Base-by-base conservation (phyloP, 2,113 vertebrate species). In the Tachuris rubrigastra region DNA sequence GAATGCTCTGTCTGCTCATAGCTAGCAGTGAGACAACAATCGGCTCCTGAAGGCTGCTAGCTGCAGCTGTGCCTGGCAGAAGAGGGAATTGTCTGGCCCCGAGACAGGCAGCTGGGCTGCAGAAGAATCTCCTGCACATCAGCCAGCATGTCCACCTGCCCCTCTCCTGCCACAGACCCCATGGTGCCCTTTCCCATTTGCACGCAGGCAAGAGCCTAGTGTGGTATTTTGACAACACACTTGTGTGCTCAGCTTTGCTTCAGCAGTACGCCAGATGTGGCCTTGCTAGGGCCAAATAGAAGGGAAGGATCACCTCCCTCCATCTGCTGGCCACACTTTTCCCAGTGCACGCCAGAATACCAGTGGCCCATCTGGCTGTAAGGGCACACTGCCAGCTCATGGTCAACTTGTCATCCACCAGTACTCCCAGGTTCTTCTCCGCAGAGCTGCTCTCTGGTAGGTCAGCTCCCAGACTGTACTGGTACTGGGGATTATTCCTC, bases 181-280 rank as follows among this genome's bases (percentile, higher is more conserved):
- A 22, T 2, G 1, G 13, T 9, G 12, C 2, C 3, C 47, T 35
- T 72, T 76, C 31, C 24, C 0, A 1, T 20, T 81, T 1, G 0
- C 8, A 62, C 13, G 8, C 53, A 77, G 52, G 14, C 23, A 75
- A 39, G 21, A 84, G 2, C 14, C 21, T 35, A 21, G 18, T 42
- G 28, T 42, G 24, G n/a, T 10, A 8, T 23, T 67, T 44, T 23
- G 71, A 25, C 31, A 49, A 65, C 49, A 35, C 9, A 12, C 15
- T 5, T 30, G 6, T 0, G 0, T 4, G 17, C 30, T 83, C 77
- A 56, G 0, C 25, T 71, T 50, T 16, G 12, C 22, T 56, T 58
- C 23, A 25, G 27, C 28, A 46, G 7, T 16, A 35, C 8, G 58
- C 25, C 52, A 42, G 31, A 42, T 21, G 21, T 59, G 52, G 31